Percentiles rank a stretch among this genome's conserved stretches.
Evolutionary conservation across 2,113 vertebrate genomes (phyloP).

Genomic region (Lates calcarifer): DNA sequence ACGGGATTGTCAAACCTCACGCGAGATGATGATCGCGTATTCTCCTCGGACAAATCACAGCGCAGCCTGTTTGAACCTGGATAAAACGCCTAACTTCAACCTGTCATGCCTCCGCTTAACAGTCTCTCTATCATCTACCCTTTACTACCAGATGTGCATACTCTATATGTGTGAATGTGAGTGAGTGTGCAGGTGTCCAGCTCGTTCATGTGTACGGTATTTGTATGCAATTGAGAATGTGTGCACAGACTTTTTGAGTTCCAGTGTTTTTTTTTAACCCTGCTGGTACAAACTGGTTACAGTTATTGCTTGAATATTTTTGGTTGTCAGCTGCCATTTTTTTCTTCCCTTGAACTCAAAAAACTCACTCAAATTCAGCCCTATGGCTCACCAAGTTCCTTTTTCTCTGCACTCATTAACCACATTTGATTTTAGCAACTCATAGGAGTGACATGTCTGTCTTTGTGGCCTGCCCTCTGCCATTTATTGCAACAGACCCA

Average conservation of each 20-base stretch:
- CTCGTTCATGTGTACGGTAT: constrained; percentile 1
- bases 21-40: constrained; percentile 36
- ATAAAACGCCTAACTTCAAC: constrained; percentile 25
- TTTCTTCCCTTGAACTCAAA: not conserved
- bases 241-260: constrained; percentile 27
- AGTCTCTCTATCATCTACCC: constrained; percentile 22
- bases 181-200: constrained; percentile 52
- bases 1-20: constrained; percentile 49
- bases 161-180: constrained; percentile 51
- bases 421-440: constrained; percentile 33
- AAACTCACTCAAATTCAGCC: not conserved
- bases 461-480: constrained; percentile 8
- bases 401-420: constrained; percentile 32
- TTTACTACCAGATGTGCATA: constrained; percentile 46
- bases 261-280: not conserved
- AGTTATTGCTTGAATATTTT: constrained; percentile 28
- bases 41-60: constrained; percentile 37
- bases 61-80: constrained; percentile 36
- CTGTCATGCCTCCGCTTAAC: constrained; percentile 29
- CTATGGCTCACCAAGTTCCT: not conserved
- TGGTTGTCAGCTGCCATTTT: constrained; percentile 7
- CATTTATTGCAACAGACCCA: not conserved
- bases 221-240: constrained; percentile 27
- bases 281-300: constrained; percentile 63
- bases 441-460: not conserved